A percentile compares a stretch with the other conserved stretches of the same genome.
Conservation (phyloP, 2,797 vertebrate species). For the Tympanoctomys barrerae region DNA sequence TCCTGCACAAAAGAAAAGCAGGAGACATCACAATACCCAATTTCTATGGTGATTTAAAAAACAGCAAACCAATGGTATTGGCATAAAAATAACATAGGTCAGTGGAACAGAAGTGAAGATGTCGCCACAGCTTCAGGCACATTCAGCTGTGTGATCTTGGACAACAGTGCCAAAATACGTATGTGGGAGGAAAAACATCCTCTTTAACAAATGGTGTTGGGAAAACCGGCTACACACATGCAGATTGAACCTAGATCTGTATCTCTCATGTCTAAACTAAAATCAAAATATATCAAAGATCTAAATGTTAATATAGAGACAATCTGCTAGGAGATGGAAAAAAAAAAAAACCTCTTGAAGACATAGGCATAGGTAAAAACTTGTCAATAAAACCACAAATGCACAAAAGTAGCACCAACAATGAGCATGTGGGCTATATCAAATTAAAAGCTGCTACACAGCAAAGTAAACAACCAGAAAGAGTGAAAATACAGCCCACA, state of each 20-base stretch:
- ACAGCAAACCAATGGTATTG: neutral
- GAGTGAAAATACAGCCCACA: neutral
- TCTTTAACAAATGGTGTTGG: neutral
- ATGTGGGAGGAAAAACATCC: neutral
- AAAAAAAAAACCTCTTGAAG: neutral
- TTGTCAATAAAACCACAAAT: neutral
- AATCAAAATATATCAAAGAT: neutral
- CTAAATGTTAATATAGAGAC: neutral
- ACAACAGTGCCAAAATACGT: neutral
- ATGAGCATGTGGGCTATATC: neutral
- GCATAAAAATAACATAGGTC: neutral
- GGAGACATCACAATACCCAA: neutral
- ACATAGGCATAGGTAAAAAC: neutral
- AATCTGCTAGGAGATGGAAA: neutral
- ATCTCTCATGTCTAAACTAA: neutral
- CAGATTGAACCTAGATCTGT: neutral
- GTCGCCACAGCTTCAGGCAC: neutral
- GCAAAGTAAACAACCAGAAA: neutral
- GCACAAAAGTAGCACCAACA: neutral
- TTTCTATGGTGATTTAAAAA: neutral
- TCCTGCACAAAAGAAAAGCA: neutral
- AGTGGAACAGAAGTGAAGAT: neutral
- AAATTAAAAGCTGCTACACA: neutral
- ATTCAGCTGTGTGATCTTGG: neutral
- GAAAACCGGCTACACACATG: neutral